phyloP scores from a whole-genome alignment of 2,113 vertebrate species.

The Hippopotamus amphibius region DNA sequence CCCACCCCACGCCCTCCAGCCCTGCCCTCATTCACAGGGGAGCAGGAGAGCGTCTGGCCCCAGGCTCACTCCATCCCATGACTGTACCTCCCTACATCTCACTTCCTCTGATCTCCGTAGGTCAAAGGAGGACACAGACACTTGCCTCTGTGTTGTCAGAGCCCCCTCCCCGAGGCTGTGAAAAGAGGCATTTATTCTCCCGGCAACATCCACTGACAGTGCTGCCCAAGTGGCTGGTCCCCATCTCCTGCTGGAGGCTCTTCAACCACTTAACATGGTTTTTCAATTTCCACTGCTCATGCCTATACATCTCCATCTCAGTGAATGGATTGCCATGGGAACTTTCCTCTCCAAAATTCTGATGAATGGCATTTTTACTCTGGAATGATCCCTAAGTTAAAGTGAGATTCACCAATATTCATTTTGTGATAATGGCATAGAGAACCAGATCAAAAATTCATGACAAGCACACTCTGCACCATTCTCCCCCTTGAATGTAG shows the following conservation, averaged over 20 bases:
- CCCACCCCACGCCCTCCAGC: accelerated
- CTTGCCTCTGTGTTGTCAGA: background rate
- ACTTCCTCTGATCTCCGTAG: background rate
- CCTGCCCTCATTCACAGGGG: background rate
- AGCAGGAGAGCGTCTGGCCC: background rate
- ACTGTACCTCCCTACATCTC: background rate
- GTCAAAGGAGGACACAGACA: slow-evolving; percentile 44
- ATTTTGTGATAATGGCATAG: background rate
- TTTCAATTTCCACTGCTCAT: slow-evolving; percentile 85
- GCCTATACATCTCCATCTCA: slow-evolving; percentile 82
- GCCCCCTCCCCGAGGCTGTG: slow-evolving; percentile 5
- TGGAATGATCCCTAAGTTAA: slow-evolving; percentile 72
- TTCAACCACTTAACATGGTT: slow-evolving; percentile 86
- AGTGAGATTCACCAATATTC: slow-evolving; percentile 62
- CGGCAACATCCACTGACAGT: slow-evolving; percentile 72
- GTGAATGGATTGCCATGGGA: slow-evolving; percentile 79
- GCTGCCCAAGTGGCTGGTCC: slow-evolving; percentile 77
- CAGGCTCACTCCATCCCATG: background rate
- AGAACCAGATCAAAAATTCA: slow-evolving; percentile 67
- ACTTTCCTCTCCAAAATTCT: slow-evolving; percentile 79
- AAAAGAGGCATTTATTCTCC: slow-evolving; percentile 72
- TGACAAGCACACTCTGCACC: background rate
- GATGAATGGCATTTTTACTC: slow-evolving; percentile 77
- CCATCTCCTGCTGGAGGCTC: slow-evolving; percentile 84
- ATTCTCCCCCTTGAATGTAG: background rate